A percentile compares a stretch with the other conserved stretches of the same genome.
These are phyloP conservation scores for Myodes glareolus DNA, from an alignment of 2,113 vertebrate species.

Conservation along the genomic window DNA sequence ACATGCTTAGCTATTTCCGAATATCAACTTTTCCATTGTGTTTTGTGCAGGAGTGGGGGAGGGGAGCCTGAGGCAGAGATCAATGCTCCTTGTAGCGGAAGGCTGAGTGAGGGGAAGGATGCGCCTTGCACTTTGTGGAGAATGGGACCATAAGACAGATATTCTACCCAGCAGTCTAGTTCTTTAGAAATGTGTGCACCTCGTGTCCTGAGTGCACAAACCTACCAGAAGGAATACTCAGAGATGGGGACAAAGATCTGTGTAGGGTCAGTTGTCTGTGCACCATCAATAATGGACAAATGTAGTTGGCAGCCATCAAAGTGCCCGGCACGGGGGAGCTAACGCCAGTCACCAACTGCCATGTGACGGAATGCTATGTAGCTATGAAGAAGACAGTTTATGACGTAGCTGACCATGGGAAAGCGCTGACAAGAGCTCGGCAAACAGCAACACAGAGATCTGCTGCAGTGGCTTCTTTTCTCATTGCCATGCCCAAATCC, in stretches of 20 bases:
- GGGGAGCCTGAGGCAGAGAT: not conserved
- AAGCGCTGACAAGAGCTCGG: not conserved
- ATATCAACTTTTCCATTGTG: slow-evolving; percentile 64
- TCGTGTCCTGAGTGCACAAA: not conserved
- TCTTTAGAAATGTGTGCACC: not conserved
- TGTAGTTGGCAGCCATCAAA: not conserved
- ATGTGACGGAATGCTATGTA: not conserved
- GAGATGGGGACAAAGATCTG: not conserved
- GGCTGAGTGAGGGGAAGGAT: not conserved
- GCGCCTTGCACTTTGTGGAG: not conserved
- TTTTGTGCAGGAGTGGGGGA: not conserved
- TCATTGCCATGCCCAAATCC: not conserved
- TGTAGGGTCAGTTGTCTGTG: not conserved
- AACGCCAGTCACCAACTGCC: not conserved
- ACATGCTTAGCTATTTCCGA: slow-evolving; percentile 84
- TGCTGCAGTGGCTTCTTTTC: not conserved
- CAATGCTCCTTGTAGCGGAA: not conserved
- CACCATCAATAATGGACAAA: not conserved
- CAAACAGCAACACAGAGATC: not conserved
- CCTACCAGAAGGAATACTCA: not conserved
- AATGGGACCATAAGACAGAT: not conserved
- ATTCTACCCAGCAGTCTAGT: not conserved
- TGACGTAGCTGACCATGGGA: not conserved
- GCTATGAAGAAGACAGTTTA: not conserved
- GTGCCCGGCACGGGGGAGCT: not conserved